Evolutionary conservation across 2,888 invertebrate species (phyloP).

Genomic region (Pyrgus malvae): DNA sequence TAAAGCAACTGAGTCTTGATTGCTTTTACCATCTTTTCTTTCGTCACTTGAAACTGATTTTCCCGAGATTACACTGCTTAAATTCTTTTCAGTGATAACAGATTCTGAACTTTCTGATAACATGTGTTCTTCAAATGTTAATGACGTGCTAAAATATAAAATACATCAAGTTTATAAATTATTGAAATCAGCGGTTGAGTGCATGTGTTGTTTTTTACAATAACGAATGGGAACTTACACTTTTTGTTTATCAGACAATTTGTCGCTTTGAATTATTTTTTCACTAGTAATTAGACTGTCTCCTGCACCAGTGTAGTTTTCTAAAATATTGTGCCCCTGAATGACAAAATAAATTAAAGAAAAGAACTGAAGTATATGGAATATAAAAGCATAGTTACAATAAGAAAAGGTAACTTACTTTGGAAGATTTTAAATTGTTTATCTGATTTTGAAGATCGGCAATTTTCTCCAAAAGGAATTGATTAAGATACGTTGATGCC

Average conservation of each 20-base stretch:
- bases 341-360: no score
- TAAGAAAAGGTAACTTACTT: conserved; percentile 40
- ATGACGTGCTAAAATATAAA: neutral
- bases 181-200: no score
- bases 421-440: conserved; percentile 41
- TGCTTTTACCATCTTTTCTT: neutral
- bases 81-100: conserved; percentile 7
- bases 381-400: neutral
- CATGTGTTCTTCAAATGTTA: neutral
- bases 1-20: neutral
- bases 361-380: neutral
- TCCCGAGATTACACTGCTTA: neutral
- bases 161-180: neutral
- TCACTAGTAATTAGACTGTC: no score
- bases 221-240: no score
- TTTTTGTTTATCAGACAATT: no score
- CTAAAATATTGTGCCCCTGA: no score
- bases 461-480: conserved; percentile 41
- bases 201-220: no score
- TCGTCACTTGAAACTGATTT: neutral
- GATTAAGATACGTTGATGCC: conserved; percentile 11
- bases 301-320: no score
- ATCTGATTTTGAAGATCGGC: conserved; percentile 52
- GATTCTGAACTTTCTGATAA: conserved; percentile 19
- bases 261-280: no score